Evolutionary conservation across 2,888 invertebrate genomes (phyloP).

Genomic region (Ochlodes sylvanus): DNA sequence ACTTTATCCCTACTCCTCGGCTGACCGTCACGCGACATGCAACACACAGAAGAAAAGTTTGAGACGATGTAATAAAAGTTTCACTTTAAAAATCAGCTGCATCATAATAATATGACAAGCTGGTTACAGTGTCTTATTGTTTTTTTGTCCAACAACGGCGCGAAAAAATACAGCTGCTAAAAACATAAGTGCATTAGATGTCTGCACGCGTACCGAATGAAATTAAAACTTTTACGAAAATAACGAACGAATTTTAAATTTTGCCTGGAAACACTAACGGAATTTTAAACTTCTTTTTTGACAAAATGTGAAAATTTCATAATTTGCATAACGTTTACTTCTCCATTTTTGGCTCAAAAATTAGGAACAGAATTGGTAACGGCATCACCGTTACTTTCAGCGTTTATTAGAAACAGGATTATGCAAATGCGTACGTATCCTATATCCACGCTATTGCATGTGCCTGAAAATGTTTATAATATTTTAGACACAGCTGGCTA

Average conservation of each 20-base stretch:
- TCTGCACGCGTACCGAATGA: slow-evolving; percentile 31
- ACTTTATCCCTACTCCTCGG: no score
- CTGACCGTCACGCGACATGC: no score
- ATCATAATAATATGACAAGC: no score
- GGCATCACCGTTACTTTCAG: background rate
- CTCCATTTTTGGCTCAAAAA: background rate
- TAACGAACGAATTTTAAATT: slow-evolving; percentile 29
- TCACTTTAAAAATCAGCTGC: no score
- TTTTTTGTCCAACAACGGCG: background rate
- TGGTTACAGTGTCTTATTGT: slow-evolving; percentile 2
- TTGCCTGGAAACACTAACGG: background rate
- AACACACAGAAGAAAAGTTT: no score
- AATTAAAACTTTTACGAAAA: slow-evolving; percentile 32
- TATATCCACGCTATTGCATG: no score
- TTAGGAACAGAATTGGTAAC: background rate
- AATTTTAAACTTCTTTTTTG: slow-evolving; percentile 17
- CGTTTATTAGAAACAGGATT: background rate
- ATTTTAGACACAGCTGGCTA: no score
- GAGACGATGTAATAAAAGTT: no score
- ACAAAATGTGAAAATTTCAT: slow-evolving; percentile 11
- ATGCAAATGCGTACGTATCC: background rate
- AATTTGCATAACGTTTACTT: slow-evolving; percentile 21
- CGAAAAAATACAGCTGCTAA: slow-evolving; percentile 12
- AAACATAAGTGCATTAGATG: slow-evolving; percentile 27
- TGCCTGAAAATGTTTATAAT: no score